phyloP scores from a whole-genome alignment of 2,797 vertebrate genomes.

The Megalops cyprinoides region DNA sequence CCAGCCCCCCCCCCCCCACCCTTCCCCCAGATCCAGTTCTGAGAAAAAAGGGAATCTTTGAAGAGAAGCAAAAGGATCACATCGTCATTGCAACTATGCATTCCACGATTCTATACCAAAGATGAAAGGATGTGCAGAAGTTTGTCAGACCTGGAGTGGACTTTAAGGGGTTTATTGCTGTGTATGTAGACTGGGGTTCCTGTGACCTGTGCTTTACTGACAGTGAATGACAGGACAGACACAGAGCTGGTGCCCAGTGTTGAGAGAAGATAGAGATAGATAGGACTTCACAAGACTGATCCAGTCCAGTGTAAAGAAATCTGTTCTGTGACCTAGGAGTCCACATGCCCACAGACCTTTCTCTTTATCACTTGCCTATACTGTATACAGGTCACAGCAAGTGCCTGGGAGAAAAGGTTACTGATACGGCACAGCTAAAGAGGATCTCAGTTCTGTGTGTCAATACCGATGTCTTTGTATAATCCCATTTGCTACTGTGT shows the following conservation, averaged over 20 bases:
- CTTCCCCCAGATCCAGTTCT: slow-evolving; percentile 41
- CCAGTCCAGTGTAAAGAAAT: background rate
- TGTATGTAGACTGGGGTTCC: background rate
- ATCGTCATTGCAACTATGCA: slow-evolving; percentile 85
- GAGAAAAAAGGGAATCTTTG: slow-evolving; percentile 51
- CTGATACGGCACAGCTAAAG: background rate
- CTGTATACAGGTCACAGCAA: background rate
- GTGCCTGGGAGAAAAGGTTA: background rate
- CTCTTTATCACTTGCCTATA: background rate
- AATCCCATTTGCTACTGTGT: slow-evolving; percentile 75
- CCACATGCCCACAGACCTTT: background rate
- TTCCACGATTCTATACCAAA: slow-evolving; percentile 92
- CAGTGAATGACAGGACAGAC: slow-evolving; percentile 59
- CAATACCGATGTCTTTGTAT: slow-evolving; percentile 52
- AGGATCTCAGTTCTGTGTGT: slow-evolving; percentile 37
- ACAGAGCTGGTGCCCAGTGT: slow-evolving; percentile 38
- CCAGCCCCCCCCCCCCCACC: background rate
- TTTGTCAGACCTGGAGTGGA: background rate
- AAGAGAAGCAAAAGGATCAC: slow-evolving; percentile 64
- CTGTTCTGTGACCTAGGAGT: background rate
- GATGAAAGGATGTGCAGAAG: slow-evolving; percentile 74
- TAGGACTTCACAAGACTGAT: background rate
- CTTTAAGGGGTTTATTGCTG: background rate
- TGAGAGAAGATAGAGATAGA: background rate
- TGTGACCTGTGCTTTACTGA: slow-evolving; percentile 23